Evolutionary conservation across 2,888 invertebrate species (phyloP).

Genomic region (Pocota personata): DNA sequence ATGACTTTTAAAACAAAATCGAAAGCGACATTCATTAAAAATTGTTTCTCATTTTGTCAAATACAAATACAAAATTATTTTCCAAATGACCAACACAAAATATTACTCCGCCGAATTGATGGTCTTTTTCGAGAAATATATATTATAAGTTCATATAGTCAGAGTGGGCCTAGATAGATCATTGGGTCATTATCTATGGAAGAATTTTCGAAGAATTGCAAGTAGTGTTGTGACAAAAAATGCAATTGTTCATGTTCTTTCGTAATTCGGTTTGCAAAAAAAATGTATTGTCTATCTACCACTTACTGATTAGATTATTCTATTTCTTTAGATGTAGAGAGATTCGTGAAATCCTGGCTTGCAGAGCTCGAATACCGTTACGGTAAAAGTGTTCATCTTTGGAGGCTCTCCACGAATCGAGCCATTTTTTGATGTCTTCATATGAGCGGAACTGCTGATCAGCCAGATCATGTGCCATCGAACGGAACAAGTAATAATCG

Average conservation of each 20-base stretch:
- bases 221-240: slow-evolving; percentile 37
- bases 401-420: too few species aligned
- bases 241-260: slow-evolving; percentile 55
- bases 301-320: too few species aligned
- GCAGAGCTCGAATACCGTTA: too few species aligned
- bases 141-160: slow-evolving; percentile 50
- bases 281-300: background rate
- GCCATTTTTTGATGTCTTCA: too few species aligned
- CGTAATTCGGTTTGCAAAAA: slow-evolving; percentile 49
- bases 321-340: slow-evolving; percentile 34
- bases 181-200: slow-evolving; percentile 49
- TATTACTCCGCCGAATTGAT: slow-evolving; percentile 78
- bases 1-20: background rate
- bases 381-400: too few species aligned
- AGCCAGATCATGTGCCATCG: too few species aligned
- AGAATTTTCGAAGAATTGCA: slow-evolving; percentile 66
- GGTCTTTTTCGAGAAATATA: slow-evolving; percentile 80
- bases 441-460: too few species aligned
- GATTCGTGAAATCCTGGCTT: slow-evolving; percentile 14
- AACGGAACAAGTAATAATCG: too few species aligned
- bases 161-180: slow-evolving; percentile 59
- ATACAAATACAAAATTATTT: slow-evolving; percentile 55
- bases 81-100: slow-evolving; percentile 53
- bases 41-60: background rate
- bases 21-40: background rate